Percentiles rank a stretch among this genome's conserved stretches.
Conservation (phyloP, 1,140 invertebrate species). For the Bombus impatiens region DNA sequence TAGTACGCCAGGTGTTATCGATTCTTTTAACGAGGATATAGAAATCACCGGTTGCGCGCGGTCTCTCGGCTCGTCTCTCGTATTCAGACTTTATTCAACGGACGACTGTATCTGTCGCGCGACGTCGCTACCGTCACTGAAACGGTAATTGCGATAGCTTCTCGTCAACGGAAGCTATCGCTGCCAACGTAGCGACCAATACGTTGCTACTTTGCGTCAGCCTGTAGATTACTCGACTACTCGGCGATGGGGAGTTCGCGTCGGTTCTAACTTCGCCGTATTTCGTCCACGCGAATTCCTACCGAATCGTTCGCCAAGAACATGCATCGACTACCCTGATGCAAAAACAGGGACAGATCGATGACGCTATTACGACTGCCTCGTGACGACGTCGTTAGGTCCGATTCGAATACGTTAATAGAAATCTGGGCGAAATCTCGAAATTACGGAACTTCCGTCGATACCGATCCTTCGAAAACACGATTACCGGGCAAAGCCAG, state of each 20-base stretch:
- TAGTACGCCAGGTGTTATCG: background rate
- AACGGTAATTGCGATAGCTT: background rate
- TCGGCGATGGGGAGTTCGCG: background rate
- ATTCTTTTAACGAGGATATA: slow-evolving; percentile 7
- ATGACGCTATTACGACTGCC: background rate
- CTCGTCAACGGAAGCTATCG: background rate
- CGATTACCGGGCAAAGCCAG: no score
- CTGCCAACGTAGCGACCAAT: background rate
- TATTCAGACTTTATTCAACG: background rate
- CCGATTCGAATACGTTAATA: background rate
- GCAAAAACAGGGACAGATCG: slow-evolving; percentile 3
- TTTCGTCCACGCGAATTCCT: background rate
- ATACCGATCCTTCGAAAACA: no score
- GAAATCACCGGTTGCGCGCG: background rate
- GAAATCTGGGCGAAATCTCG: background rate
- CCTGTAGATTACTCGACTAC: background rate
- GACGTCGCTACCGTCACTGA: no score
- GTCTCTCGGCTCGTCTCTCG: background rate
- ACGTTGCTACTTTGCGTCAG: background rate
- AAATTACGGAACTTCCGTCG: rapidly evolving
- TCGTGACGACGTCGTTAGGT: background rate
- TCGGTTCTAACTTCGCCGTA: background rate
- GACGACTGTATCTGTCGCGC: no score
- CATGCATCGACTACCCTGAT: no score
- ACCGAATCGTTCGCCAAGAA: background rate